These are phyloP conservation scores for Heteromormyrus szaboi DNA, from an alignment of 2,797 vertebrate genomes.

Conservation along the genomic window DNA sequence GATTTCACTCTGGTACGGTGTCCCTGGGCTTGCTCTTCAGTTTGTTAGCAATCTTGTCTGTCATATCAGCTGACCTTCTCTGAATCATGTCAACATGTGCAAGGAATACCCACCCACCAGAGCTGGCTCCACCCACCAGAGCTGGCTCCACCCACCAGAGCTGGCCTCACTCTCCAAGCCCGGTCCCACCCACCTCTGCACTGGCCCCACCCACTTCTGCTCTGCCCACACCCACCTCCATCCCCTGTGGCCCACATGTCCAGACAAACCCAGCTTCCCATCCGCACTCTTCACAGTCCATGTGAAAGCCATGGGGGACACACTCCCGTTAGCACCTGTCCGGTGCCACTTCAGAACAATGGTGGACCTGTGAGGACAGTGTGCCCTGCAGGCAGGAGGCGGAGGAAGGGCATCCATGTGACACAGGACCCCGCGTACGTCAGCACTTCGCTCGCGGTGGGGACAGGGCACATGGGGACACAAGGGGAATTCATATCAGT, in stretches of 20 bases:
- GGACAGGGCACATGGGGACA: constrained; percentile 17
- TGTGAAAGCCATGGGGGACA: constrained; percentile 57
- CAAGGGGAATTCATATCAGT: constrained; percentile 37
- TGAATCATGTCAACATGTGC: not conserved
- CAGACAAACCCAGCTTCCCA: not conserved
- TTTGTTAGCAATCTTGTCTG: not conserved
- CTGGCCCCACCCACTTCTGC: not conserved
- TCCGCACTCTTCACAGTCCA: constrained; percentile 46
- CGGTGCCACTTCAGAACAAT: constrained; percentile 50
- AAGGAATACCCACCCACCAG: not conserved
- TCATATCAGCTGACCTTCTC: not conserved
- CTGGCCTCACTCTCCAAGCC: not conserved
- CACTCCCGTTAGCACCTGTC: constrained; percentile 36
- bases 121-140: not conserved
- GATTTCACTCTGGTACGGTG: not conserved
- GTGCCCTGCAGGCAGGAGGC: constrained; percentile 40
- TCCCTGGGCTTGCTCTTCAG: not conserved
- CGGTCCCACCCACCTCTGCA: not conserved
- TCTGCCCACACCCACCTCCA: not conserved
- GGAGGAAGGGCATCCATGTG: constrained; percentile 8
- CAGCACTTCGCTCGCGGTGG: constrained; percentile 37
- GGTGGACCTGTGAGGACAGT: not conserved
- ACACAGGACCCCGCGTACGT: constrained; percentile 15
- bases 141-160: not conserved
- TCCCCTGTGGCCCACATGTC: not conserved